Evolutionary conservation across 2,797 vertebrate species (phyloP).

Genomic region (Bovichtus variegatus): DNA sequence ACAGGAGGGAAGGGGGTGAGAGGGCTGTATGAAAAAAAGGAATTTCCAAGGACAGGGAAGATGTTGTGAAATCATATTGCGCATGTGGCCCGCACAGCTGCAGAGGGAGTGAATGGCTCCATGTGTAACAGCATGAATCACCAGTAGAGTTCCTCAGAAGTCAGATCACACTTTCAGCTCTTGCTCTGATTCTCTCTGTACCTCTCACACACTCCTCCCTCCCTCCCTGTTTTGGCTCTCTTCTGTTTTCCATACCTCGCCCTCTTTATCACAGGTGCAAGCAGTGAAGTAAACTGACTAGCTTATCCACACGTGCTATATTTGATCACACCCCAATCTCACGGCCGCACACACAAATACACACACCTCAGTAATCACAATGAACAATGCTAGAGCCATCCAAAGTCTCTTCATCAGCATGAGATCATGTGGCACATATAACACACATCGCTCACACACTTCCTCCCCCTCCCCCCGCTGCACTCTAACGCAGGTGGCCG

Average conservation of each 20-base stretch:
- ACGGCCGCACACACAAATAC: slow-evolving; percentile 6
- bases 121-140: slow-evolving; percentile 84
- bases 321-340: slow-evolving; percentile 23
- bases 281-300: slow-evolving; percentile 68
- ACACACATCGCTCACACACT: slow-evolving; percentile 67
- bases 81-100: slow-evolving; percentile 84
- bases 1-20: slow-evolving; percentile 60
- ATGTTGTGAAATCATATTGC: slow-evolving; percentile 85
- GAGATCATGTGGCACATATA: slow-evolving; percentile 78
- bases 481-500: slow-evolving; percentile 71
- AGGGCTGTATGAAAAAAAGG: slow-evolving; percentile 59
- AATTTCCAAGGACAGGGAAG: slow-evolving; percentile 83
- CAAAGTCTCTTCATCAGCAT: slow-evolving; percentile 74
- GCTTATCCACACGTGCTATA: slow-evolving; percentile 67
- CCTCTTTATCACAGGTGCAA: slow-evolving; percentile 73
- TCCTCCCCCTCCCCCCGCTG: slow-evolving; percentile 47
- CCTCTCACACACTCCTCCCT: slow-evolving; percentile 23
- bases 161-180: slow-evolving; percentile 74
- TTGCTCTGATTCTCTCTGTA: slow-evolving; percentile 7
- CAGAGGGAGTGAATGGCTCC: slow-evolving; percentile 73
- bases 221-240: slow-evolving; percentile 38
- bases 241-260: slow-evolving; percentile 64
- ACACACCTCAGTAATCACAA: slow-evolving; percentile 67
- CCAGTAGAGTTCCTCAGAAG: slow-evolving; percentile 77
- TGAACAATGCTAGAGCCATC: slow-evolving; percentile 77